Evolutionary conservation across 2,113 vertebrate genomes (phyloP), one percentile per base, ranked within the genome.

Genomic region (Oncorhynchus tshawytscha): DNA sequence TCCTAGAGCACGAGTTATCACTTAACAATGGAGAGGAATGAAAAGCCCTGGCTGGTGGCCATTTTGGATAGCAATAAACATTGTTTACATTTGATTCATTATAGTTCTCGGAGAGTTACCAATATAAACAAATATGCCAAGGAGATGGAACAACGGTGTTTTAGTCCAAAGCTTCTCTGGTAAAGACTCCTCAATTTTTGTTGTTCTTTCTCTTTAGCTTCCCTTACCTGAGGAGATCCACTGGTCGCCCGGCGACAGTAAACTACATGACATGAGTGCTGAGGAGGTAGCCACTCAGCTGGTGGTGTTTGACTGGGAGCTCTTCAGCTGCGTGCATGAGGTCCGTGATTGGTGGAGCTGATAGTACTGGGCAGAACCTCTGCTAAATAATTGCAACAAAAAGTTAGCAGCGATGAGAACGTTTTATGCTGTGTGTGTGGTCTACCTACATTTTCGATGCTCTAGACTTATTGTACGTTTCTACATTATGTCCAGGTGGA

Each of bases 261-360:
- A 98, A 88, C 94, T 99, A 3, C 97, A 99, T 68, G 95, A 97
- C 2, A 96, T 94, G 66, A 97, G 97, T n/a, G 95, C 96, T 0
- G 96, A 98, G 89, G 96, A 99, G 1, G 90, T 98, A 0, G 93
- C 97, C 91, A 97, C 95, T 89, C 96, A 98, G 89, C 94, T 99
- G 59, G 96, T 97, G 1, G 94, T 91, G 79, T 99, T 98, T 57
- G 97, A 99, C 92, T 98, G 97, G 97, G 97, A 98, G 88, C 94
- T 99, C 34, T 98, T 98, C 91, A 95, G 96, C 88, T 99, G 97
- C 18, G 95, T 99, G 79, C 96, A 99, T 2, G 97, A 99, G 96
- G 97, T 96, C 15, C 24, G 89, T 11, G 15, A 54, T 54, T 54
- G 15, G 51, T 54, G 13, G 16, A 5, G 16, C 12, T 18, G 51